These are phyloP conservation scores for Microdon myrmicae DNA, from an alignment of 2,888 invertebrate species.

Conservation along the genomic window DNA sequence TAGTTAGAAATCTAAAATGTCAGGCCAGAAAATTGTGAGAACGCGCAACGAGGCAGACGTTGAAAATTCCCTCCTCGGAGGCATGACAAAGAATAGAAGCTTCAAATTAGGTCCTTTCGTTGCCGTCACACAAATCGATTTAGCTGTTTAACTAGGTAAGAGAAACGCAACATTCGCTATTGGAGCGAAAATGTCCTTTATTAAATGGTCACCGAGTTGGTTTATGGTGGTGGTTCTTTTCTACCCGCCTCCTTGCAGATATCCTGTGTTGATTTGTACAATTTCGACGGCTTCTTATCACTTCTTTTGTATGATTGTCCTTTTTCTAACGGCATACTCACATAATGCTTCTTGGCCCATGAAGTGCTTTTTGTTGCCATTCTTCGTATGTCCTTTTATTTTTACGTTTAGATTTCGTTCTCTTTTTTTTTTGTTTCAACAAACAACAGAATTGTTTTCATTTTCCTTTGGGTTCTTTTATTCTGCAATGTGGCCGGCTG, in stretches of 20 bases:
- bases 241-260: conserved; percentile 42
- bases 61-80: too few species aligned
- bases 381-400: conserved; percentile 14
- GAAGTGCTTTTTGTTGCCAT: too few species aligned
- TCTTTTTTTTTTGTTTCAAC: background rate
- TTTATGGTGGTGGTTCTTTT: conserved; percentile 30
- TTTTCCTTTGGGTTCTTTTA: conserved; percentile 1
- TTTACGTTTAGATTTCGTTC: conserved; percentile 11
- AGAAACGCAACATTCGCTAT: too few species aligned
- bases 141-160: conserved; percentile 26
- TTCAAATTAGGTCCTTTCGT: conserved; percentile 47
- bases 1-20: too few species aligned
- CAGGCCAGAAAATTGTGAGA: background rate
- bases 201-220: too few species aligned
- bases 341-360: conserved; percentile 22
- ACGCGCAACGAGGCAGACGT: too few species aligned
- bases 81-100: conserved; percentile 24
- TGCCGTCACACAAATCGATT: conserved; percentile 50
- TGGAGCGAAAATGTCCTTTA: too few species aligned
- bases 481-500: background rate
- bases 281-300: conserved; percentile 26
- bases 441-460: too few species aligned
- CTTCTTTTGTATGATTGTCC: too few species aligned
- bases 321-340: conserved; percentile 6
- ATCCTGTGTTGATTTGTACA: conserved; percentile 46